Base-by-base conservation (phyloP, 92 coral and sea anemone species). In the Palythoa heliodiscus region DNA sequence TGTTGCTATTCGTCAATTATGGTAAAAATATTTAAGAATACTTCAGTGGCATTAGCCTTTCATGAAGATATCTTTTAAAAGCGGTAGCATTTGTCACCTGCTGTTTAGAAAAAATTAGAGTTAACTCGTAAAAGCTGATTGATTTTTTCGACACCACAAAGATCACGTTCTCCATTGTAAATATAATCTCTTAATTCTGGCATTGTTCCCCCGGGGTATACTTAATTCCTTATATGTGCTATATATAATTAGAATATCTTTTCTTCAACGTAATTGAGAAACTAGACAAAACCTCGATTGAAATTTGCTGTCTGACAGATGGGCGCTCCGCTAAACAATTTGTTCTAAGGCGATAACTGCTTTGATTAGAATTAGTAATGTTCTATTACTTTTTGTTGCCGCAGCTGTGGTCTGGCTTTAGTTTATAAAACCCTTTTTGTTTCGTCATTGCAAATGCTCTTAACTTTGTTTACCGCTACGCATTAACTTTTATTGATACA, bases 71-170 rank as follows among this genome's bases (percentile, higher is more conserved):
- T 52, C 40, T 22, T 76, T 25, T 19, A 11, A 25, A 53, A 3
- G 35, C 70, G 55, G 35, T 16, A 75, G n/a, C 50, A 29, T 77
- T 25, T 54, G 82, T 57, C 82, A 57, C 70, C 70, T 35, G 69
- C 67, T 15, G 20, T 0, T 10, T 52, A 7, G 9, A 43, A 12
- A 60, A 63, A 63, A 1, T 4, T 19, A 63, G 4, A 23, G 22
- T 63, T 63, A 63, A 63, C 23, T n/a, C 14, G 35, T 60, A 16
- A 20, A 19, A 2, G 25, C 12, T 16, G 38, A 40, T 10, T 10
- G 43, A 20, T 35, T 17, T 35, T 14, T 19, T 55, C 4, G 8
- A 78, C 50, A 40, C 24, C 6, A 54, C 47, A 76, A 29, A 52
- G 80, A 72, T 72, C 19, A 72, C 39, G 7, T 10, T 16, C 35